Conservation (phyloP, 2,113 vertebrate genomes). For the Xenopus tropicalis region UCB_Xtro_10.0 CM004452.2:28522001-28522500, state of each 20-base stretch:
- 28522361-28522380: neutral
- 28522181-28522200: too few relatives aligned
- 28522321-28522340: too few relatives aligned
- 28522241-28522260: too few relatives aligned
- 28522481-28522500: constrained; percentile 16
- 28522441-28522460: constrained; percentile 39
- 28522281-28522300: too few relatives aligned
- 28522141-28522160: constrained; percentile 17
- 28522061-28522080: constrained; percentile 8
- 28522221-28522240: too few relatives aligned
- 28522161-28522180: too few relatives aligned
- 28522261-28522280: too few relatives aligned
- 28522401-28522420: neutral
- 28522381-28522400: neutral
- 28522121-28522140: constrained; percentile 3
- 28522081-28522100: neutral
- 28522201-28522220: too few relatives aligned
- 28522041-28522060: constrained; percentile 33
- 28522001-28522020: constrained; percentile 48
- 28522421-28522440: constrained; percentile 30
- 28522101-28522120: neutral
- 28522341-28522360: neutral
- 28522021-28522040: constrained; percentile 43
- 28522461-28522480: constrained; percentile 20
- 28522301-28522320: too few relatives aligned